A percentile compares a stretch with the other conserved stretches of the same genome.
Evolutionary conservation across 37 sponge, comb jelly and placozoan species (phyloP).

Genomic region (Haliclona indistincta): DNA sequence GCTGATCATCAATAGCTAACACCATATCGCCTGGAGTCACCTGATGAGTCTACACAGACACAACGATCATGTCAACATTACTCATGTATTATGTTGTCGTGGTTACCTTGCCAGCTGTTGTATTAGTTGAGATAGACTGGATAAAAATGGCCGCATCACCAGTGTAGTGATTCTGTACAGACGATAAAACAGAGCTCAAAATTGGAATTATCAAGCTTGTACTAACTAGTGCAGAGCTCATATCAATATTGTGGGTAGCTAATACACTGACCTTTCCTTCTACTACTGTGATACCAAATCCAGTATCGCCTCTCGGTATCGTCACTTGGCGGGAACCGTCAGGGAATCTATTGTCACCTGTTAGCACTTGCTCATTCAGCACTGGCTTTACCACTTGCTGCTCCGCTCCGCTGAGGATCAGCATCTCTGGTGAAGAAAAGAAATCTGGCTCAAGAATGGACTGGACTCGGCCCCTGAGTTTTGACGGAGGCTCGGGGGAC

Average conservation of each 20-base stretch:
- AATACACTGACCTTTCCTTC: slow-evolving; percentile 48
- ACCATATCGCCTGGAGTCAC: slow-evolving; percentile 39
- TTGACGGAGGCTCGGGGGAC: neutral
- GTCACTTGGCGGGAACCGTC: slow-evolving; percentile 23
- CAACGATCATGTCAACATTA: neutral
- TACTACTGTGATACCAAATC: slow-evolving; percentile 61
- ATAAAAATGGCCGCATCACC: slow-evolving; percentile 34
- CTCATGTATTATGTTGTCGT: neutral
- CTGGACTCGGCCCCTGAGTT: slow-evolving; percentile 12
- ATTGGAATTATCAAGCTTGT: too few species aligned
- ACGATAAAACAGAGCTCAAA: too few species aligned
- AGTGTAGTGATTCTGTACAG: slow-evolving; percentile 30
- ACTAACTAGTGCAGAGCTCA: neutral
- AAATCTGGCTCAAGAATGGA: slow-evolving; percentile 14
- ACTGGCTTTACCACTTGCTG: neutral
- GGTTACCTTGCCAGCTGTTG: slow-evolving; percentile 37
- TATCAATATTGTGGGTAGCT: too few species aligned
- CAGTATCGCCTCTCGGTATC: slow-evolving; percentile 51
- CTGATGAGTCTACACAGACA: neutral
- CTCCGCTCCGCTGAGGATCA: neutral
- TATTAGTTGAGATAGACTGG: slow-evolving; percentile 39
- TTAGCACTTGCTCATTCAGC: too few species aligned
- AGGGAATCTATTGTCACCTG: too few species aligned
- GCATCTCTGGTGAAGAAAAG: slow-evolving; percentile 26
- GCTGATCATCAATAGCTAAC: slow-evolving; percentile 59